A percentile compares a stretch with the other conserved stretches of the same genome.
phyloP scores from a whole-genome alignment of 1,140 invertebrate genomes.

The Apis cerana region DNA sequence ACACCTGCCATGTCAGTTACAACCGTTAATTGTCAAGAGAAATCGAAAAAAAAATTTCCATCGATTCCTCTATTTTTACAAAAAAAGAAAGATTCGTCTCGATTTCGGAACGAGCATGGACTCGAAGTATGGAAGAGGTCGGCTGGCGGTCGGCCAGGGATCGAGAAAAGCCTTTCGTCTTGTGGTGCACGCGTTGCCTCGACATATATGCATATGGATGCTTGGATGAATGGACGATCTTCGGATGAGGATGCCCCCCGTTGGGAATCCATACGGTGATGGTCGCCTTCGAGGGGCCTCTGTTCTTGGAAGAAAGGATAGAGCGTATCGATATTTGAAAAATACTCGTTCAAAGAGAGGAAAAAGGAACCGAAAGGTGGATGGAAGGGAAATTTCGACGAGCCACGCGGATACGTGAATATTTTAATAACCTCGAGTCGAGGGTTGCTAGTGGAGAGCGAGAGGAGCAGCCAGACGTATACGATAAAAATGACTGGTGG shows the following conservation, averaged over 20 bases:
- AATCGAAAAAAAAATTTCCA: too few species aligned
- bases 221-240: background rate
- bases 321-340: background rate
- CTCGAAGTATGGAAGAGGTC: background rate
- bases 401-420: background rate
- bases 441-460: too few species aligned
- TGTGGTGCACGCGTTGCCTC: too few species aligned
- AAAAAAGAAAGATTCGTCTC: too few species aligned
- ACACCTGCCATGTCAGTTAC: background rate
- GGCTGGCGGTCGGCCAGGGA: constrained; percentile 8
- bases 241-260: background rate
- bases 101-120: too few species aligned
- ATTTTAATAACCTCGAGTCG: background rate
- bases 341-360: background rate
- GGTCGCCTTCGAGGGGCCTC: background rate
- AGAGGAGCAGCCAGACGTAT: too few species aligned
- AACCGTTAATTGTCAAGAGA: background rate
- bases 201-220: constrained; percentile 52
- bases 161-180: constrained; percentile 15
- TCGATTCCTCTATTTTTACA: too few species aligned
- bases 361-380: background rate
- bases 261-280: background rate
- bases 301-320: background rate
- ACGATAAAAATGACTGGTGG: too few species aligned
- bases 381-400: too few species aligned